phyloP scores from a whole-genome alignment of 2,797 vertebrate species.

The Esox lucius region DNA sequence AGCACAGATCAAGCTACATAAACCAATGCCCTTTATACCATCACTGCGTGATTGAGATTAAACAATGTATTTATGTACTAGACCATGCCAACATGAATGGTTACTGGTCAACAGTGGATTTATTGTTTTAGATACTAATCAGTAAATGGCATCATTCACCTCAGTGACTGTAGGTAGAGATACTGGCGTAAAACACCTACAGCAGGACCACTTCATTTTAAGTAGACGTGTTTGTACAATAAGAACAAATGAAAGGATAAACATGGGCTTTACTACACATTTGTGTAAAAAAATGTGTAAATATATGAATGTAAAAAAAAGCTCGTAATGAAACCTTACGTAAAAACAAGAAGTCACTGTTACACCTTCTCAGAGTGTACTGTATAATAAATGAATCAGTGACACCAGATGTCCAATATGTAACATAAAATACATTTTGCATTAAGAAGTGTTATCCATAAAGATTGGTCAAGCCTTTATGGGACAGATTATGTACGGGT shows the following conservation, averaged over 20 bases:
- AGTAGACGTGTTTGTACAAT: not conserved
- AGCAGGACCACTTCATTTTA: not conserved
- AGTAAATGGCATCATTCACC: too few relatives aligned
- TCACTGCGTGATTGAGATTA: too few relatives aligned
- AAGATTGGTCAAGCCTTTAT: constrained; percentile 71
- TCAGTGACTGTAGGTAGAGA: not conserved
- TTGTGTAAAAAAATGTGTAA: not conserved
- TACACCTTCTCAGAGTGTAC: constrained; percentile 14
- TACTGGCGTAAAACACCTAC: not conserved
- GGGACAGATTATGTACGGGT: constrained; percentile 64
- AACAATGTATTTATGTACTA: too few relatives aligned
- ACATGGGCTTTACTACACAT: not conserved
- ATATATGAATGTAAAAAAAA: not conserved
- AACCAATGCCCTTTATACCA: too few relatives aligned
- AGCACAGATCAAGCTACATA: too few relatives aligned
- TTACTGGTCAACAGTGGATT: too few relatives aligned
- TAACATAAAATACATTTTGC: constrained; percentile 72
- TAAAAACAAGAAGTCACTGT: too few relatives aligned
- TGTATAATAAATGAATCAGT: constrained; percentile 60
- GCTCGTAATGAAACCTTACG: not conserved
- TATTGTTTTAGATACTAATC: too few relatives aligned
- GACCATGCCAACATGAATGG: too few relatives aligned
- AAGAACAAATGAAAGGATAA: not conserved
- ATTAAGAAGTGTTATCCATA: constrained; percentile 68
- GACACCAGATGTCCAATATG: constrained; percentile 62